phyloP scores from a whole-genome alignment of 2,797 vertebrate species.

The Sparus aurata region DNA sequence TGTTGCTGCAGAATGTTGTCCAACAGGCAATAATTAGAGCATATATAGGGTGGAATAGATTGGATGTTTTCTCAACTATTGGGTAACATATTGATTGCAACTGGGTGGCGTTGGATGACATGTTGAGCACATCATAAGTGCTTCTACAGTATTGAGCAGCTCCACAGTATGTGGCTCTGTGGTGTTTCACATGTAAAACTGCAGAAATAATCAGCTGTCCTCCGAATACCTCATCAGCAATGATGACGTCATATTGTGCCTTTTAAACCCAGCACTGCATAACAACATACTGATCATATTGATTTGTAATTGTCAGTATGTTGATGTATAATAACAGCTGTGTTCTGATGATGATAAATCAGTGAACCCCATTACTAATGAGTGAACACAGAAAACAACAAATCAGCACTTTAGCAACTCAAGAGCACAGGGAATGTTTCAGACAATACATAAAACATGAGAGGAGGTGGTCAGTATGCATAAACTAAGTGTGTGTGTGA shows the following conservation, averaged over 20 bases:
- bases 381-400: conserved; percentile 23
- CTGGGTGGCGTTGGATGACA: conserved; percentile 20
- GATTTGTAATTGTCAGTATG: background rate
- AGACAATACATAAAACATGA: conserved; percentile 44
- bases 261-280: background rate
- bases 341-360: conserved; percentile 8
- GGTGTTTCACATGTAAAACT: background rate
- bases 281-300: background rate
- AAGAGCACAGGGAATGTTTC: conserved; percentile 26
- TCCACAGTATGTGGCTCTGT: background rate
- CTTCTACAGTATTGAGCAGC: conserved; percentile 21
- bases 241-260: conserved; percentile 1
- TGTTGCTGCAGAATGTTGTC: too few species aligned
- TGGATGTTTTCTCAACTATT: conserved; percentile 11
- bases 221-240: conserved; percentile 14
- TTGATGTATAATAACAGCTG: background rate
- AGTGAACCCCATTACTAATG: background rate
- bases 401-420: conserved; percentile 16
- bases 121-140: conserved; percentile 12
- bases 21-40: background rate
- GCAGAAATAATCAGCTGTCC: conserved; percentile 2
- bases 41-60: background rate
- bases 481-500: conserved; percentile 25
- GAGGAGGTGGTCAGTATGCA: conserved; percentile 29
- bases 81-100: conserved; percentile 47